Base-by-base conservation (phyloP, 2,113 vertebrate species). In the Toxotes jaculatrix region DNA sequence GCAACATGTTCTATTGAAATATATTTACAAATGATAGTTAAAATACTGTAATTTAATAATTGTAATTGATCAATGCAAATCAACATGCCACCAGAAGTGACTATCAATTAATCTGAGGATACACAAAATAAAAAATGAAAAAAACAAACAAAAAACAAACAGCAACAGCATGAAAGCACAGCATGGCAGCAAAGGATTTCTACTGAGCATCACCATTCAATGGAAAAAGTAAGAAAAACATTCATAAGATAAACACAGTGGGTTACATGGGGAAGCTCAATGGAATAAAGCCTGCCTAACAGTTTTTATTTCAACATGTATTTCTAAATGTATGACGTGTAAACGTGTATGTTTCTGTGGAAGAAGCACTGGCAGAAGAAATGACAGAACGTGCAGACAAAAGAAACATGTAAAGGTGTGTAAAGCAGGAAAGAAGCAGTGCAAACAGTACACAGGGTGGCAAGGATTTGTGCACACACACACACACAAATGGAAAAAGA, bases 381-480 rank as follows among this genome's bases (percentile, higher is more conserved):
- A 85, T 70, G 63, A 76, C 47, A 87, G 59, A 36, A 69, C 83
- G 85, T 79, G 79, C 65, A 78, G 65, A 85, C 64, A 90, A 62
- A 66, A 69, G 76, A 69, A 63, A 69, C 10, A 67, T 23, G 16
- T 49, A 49, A 56, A 79, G 49, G 45, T 14, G 23, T 8, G 23
- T 19, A 11, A 81, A 76, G 65, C 3, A 63, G 49, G 59, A 64
- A 72, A 8, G 53, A 76, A 60, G 47, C 34, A 36, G 64, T 27
- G 64, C 49, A 76, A 82, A 83, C 16, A 68, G 27, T 36, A 71
- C 0, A 7, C 36, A 89, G 36, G 77, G 23, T 82, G 70, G 79
- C 73, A 87, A 70, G 32, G 69, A 23, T 4, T 27, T 38, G 40
- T 38, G 66, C 65, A 82, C 65, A 74, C 7, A 68, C 23, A 82